Evolutionary conservation across 2,888 invertebrate species (phyloP), one percentile per base, ranked within the genome.

Genomic region (Cephonodes hylas): DNA sequence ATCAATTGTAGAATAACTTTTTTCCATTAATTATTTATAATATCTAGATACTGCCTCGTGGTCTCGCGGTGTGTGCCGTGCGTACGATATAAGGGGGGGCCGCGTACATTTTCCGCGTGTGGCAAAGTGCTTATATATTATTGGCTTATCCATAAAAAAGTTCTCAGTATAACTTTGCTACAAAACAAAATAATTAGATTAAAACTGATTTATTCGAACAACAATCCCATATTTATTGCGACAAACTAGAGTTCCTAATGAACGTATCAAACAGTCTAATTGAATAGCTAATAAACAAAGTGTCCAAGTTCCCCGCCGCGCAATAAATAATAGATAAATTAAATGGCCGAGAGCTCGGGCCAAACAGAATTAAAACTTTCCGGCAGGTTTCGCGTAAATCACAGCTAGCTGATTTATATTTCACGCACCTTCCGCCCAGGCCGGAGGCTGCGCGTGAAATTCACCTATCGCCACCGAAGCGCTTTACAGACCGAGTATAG

Each of bases 321-420:
- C 79, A 74, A 85, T 87, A 88, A 88, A 87, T 87, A 88, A 87
- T 88, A 86, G 85, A 88, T 85, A 85, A 86, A 86, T 85, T 82
- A 86, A 85, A 88, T 82, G 83, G 81, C 76, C 72, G 72, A 74
- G 78, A 76, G 76, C 76, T 69, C 71, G 77, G 75, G 78, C 79
- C 79, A 85, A 88, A 87, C 84, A 84, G 83, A 88, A 88, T 88
- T 89, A 88, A 88, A 89, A 88, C 81, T 89, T 89, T 86, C 81
- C 80, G 83, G 83, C 73, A 81, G 80, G 81, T 78, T 84, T 82
- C 84, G 80, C 87, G 82, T 87, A 87, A 88, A 89, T 89, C 88
- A 88, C 82, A 76, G 81, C 74, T 73, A 79, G 73, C 80, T 89
- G 86, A 89, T 89, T 87, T 88, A 89, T 88, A 86, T 88, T 88